phyloP scores from a whole-genome alignment of 2,888 invertebrate species.

The Congeria kusceri region DNA sequence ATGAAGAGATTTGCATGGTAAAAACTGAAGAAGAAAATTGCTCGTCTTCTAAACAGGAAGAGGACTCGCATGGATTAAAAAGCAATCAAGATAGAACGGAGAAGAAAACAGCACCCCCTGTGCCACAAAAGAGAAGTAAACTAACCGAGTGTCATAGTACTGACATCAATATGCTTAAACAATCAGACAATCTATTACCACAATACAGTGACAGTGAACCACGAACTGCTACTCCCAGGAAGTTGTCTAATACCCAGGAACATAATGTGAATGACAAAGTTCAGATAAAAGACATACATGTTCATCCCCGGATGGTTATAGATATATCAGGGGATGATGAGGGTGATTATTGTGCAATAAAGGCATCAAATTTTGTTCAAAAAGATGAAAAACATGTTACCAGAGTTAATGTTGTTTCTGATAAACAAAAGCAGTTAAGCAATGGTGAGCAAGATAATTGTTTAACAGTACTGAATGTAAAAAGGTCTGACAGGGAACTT shows the following conservation, averaged over 20 bases:
- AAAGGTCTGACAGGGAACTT: slow-evolving; percentile 36
- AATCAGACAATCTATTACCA: slow-evolving; percentile 20
- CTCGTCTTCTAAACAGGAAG: slow-evolving; percentile 19
- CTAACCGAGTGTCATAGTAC: slow-evolving; percentile 19
- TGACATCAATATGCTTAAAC: slow-evolving; percentile 17
- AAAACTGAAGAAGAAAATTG: neutral
- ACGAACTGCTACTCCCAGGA: slow-evolving; percentile 23
- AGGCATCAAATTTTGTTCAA: slow-evolving; percentile 7
- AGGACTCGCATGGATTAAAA: slow-evolving; percentile 8
- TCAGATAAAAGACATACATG: slow-evolving; percentile 20
- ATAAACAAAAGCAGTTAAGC: neutral
- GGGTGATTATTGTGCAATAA: slow-evolving; percentile 55
- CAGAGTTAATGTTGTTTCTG: slow-evolving; percentile 35
- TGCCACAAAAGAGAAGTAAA: slow-evolving; percentile 24
- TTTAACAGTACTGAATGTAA: slow-evolving; percentile 27
- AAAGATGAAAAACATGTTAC: slow-evolving; percentile 40
- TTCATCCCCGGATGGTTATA: slow-evolving; percentile 10
- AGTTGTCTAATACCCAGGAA: slow-evolving; percentile 9
- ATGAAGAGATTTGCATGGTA: neutral
- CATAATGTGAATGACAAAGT: neutral
- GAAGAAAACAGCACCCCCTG: slow-evolving; percentile 38
- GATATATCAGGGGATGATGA: slow-evolving; percentile 21
- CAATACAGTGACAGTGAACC: slow-evolving; percentile 53
- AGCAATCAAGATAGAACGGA: no score
- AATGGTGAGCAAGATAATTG: slow-evolving; percentile 4